Evolutionary conservation across 92 coral and sea anemone species (phyloP), one percentile per base, ranked within the genome.

Genomic region (Chrysogorgia sp.): DNA sequence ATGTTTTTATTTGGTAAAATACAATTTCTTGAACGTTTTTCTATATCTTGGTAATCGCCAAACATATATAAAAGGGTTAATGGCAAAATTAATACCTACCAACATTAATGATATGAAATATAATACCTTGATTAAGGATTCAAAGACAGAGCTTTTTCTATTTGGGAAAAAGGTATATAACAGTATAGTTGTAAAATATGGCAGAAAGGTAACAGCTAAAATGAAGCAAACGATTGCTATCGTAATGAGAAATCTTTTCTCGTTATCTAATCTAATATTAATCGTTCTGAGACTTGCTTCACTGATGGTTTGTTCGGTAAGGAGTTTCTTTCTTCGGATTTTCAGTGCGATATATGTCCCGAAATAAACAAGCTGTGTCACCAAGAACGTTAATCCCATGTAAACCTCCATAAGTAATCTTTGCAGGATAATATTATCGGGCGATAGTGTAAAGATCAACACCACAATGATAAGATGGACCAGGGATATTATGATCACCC

Each of bases 231-330:
- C 37, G 19, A 41, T 32, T 10, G 60, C 37, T 0, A 49, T 25
- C 9, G 76, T 69, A 0, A 10, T 13, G 0, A 69, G 23, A 69
- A 69, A 48, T 7, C 34, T 59, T 30, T 69, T 69, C 20, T 69
- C 76, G 13, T 23, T 69, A 0, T 24, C 33, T 4, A 69, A 60
- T 49, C 76, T 37, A 25, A 20, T 15, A 28, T 45, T 14, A 9
- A 69, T 31, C 1, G 59, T 40, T 69, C 76, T 69, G 1, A 31
- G 24, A 7, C 2, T 19, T 25, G 76, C 25, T 29, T 48, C 60
- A 32, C 26, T 47, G 53, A 15, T 47, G 53, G 7, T n/a, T 15
- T 47, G 53, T 47, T n/a, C 15, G 20, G 40, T 20, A 0, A 69
- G 19, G 13, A 49, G 12, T 33, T 69, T 13, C 22, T 69, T 3